These are phyloP conservation scores for Myotis lucifugus DNA, from an alignment of 2,113 vertebrate genomes.

Conservation along the genomic window DNA sequence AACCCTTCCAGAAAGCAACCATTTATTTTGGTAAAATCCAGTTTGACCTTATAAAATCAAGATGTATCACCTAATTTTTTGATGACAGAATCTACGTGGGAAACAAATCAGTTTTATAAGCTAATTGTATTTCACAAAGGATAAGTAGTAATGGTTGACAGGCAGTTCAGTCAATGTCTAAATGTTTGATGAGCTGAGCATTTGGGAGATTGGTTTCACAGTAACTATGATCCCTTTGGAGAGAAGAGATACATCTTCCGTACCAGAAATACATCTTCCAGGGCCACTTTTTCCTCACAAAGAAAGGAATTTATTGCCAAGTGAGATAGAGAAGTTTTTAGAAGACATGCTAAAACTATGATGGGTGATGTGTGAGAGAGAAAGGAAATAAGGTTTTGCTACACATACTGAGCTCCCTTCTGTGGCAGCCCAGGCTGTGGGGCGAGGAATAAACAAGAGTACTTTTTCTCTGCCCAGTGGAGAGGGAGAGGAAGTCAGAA, in stretches of 20 bases:
- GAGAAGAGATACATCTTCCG: neutral
- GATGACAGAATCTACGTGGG: neutral
- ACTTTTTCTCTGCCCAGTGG: neutral
- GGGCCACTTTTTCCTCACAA: neutral
- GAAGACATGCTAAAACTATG: neutral
- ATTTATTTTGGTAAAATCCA: neutral
- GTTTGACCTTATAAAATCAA: neutral
- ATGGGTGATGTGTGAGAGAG: neutral
- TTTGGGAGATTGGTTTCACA: neutral
- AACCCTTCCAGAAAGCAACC: neutral
- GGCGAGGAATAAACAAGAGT: neutral
- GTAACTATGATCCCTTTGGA: neutral
- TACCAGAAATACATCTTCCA: neutral
- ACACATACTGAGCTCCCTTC: fast-evolving
- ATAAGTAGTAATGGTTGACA: neutral
- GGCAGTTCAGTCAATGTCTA: neutral
- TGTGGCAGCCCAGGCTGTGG: no score
- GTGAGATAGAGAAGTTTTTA: neutral
- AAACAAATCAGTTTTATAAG: neutral
- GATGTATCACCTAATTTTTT: neutral
- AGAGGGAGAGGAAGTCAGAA: neutral
- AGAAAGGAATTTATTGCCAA: neutral
- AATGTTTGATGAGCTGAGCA: neutral
- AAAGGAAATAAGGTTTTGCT: neutral
- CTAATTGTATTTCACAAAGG: neutral